Conservation (phyloP, 2,888 invertebrate genomes). For the Epinotia nisella region DNA sequence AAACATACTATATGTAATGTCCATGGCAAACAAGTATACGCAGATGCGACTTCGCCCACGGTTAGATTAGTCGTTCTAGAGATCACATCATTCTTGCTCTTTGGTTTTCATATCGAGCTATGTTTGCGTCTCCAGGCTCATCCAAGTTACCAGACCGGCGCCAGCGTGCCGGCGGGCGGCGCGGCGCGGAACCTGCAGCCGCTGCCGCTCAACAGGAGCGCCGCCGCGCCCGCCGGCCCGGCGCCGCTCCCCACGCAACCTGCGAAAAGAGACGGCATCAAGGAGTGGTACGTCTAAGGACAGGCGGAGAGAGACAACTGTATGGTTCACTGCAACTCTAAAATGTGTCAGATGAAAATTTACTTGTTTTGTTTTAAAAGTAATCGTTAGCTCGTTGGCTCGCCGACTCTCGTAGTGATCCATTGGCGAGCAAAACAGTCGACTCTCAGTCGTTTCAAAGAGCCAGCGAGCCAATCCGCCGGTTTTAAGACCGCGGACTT, state of each 20-base stretch:
- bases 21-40: too few species aligned
- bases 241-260: slow-evolving; percentile 82
- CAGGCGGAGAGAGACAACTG: slow-evolving; percentile 30
- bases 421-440: too few species aligned
- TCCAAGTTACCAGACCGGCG: slow-evolving; percentile 77
- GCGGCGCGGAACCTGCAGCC: slow-evolving; percentile 81
- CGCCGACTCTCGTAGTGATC: too few species aligned
- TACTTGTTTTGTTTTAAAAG: too few species aligned
- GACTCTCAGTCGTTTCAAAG: too few species aligned
- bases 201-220: slow-evolving; percentile 71
- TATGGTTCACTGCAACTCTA: slow-evolving; percentile 18
- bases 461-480: too few species aligned
- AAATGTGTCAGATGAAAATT: not conserved
- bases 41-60: too few species aligned
- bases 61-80: too few species aligned
- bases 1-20: too few species aligned
- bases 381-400: too few species aligned
- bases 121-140: slow-evolving; percentile 66
- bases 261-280: slow-evolving; percentile 94
- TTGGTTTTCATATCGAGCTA: slow-evolving; percentile 33
- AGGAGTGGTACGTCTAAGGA: slow-evolving; percentile 97
- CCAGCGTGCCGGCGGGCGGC: slow-evolving; percentile 77
- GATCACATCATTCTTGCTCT: not conserved
- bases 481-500: too few species aligned
- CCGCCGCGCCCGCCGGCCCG: slow-evolving; percentile 73